Conservation (phyloP, 1,140 invertebrate genomes). For the Lordiphosa collinella region DNA sequence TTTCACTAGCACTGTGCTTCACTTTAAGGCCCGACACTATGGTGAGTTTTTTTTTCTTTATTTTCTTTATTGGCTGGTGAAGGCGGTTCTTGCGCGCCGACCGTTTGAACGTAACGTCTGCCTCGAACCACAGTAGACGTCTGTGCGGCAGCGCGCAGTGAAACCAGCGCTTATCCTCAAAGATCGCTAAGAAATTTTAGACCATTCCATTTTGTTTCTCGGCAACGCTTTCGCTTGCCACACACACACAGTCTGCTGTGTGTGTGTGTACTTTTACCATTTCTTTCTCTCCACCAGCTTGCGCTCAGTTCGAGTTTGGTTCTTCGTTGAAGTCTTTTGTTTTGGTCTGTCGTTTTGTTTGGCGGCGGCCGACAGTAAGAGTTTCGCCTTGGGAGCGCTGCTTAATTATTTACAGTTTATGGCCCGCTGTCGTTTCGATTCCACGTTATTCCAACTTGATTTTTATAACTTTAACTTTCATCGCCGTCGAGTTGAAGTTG, state of each 20-base stretch:
- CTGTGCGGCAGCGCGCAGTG: conserved; percentile 75
- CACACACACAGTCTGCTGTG: conserved; percentile 28
- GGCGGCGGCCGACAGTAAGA: conserved; percentile 50
- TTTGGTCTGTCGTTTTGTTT: conserved; percentile 59
- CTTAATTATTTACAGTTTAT: conserved; percentile 65
- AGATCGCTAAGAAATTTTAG: conserved; percentile 78
- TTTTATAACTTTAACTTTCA: conserved; percentile 77
- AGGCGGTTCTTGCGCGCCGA: conserved; percentile 67
- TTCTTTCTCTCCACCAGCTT: conserved; percentile 49
- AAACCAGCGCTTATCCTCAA: conserved; percentile 75
- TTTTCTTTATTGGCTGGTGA: conserved; percentile 1
- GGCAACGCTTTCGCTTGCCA: conserved; percentile 67
- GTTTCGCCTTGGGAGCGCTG: conserved; percentile 64
- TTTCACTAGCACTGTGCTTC: conserved; percentile 15
- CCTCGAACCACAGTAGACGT: conserved; percentile 73
- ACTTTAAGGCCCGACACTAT: conserved; percentile 17
- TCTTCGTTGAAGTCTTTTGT: conserved; percentile 77
- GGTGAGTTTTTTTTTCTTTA: conserved; percentile 1
- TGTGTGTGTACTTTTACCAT: conserved; percentile 56
- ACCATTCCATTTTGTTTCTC: conserved; percentile 73
- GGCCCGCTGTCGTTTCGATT: conserved; percentile 41
- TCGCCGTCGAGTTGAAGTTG: conserved; percentile 35
- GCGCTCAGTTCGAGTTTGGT: conserved; percentile 55
- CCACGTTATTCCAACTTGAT: conserved; percentile 50
- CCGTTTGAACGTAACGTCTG: conserved; percentile 71